Evolutionary conservation across 2,888 invertebrate species (phyloP), one percentile per base, ranked within the genome.

Genomic region (Hydroisotoma schaefferi): DNA sequence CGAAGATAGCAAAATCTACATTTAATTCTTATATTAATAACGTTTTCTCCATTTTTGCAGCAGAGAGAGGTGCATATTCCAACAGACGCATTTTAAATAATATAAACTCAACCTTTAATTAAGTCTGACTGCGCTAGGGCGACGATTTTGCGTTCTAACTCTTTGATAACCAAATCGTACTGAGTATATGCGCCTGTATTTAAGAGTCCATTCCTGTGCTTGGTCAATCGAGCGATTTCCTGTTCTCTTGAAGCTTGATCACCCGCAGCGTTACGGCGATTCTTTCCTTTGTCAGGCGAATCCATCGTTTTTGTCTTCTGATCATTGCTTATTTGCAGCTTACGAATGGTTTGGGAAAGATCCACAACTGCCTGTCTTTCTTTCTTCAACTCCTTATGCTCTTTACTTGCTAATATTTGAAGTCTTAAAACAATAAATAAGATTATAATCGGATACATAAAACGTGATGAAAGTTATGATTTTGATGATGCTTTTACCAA

Each of bases 401-500:
- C 63, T 22, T 65, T 61, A 10, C 37, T 65, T 10, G 66, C 66
- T 8, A 67, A 43, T 22, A 69, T 59, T 26, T 69, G 69, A 2
- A 66, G 52, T 22, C 69, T 66, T 20, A n/a, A 48, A 44, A 2
- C 15, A 29, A 18, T 43, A 54, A 46, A 46, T 15, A 49, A 55
- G n/a, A n/a, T n/a, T n/a, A n/a, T n/a, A n/a, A n/a, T n/a, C n/a
- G n/a, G n/a, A n/a, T n/a, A n/a, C n/a, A n/a, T n/a, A n/a, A n/a
- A n/a, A n/a, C n/a, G n/a, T n/a, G n/a, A n/a, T n/a, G n/a, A n/a
- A n/a, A n/a, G n/a, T n/a, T n/a, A n/a, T n/a, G n/a, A n/a, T n/a
- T n/a, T n/a, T n/a, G n/a, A n/a, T n/a, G n/a, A n/a, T n/a, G n/a
- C n/a, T n/a, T n/a, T n/a, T n/a, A n/a, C n/a, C n/a, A n/a, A n/a